Base-by-base conservation (phyloP, 2,797 vertebrate species). In the Danio choprae region DNA sequence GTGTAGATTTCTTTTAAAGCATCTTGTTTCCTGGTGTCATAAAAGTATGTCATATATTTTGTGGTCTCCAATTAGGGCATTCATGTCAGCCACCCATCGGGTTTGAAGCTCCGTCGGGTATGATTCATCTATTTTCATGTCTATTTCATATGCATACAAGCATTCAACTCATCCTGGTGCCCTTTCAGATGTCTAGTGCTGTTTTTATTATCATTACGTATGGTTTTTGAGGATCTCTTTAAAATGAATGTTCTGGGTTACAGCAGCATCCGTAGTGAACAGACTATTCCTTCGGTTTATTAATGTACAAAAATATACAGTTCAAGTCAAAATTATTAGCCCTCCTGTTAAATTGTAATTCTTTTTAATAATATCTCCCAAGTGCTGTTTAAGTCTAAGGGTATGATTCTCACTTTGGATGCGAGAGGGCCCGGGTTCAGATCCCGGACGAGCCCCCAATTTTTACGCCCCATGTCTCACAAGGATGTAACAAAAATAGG, bases 41-140 rank as follows among this genome's bases (percentile, higher is more conserved):
- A 13, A 59, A 59, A 69, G 64, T 48, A 78, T 78, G 41, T 40
- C 29, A 50, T 59, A 50, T 60, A 48, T 69, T 78, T 36, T 78
- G 16, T 18, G 41, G 53, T 59, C 65, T 78, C 13, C 43, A 60
- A 59, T 77, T 69, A 60, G 55, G 29, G 29, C 43, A 77, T 68
- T 77, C 40, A 68, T 20, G 43, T 69, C 64, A 69, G 46, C 11
- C 29, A 0, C 12, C 65, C 64, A 58, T 58, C 67, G 53, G 68
- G 16, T 15, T 59, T 50, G n/a, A 68, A 59, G 64, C 51, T 77
- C n/a, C 29, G 20, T 29, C 44, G 40, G 40, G 22, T 46, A 36
- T 68, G 74, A 77, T 22, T 69, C 64, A 77, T 68, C 1, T 40
- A 46, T 58, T 73, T 46, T 55, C 41, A 73, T 22, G 43, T 44